Evolutionary conservation across 2,797 vertebrate genomes (phyloP), one percentile per base, ranked within the genome.

Genomic region (Oreortyx pictus): DNA sequence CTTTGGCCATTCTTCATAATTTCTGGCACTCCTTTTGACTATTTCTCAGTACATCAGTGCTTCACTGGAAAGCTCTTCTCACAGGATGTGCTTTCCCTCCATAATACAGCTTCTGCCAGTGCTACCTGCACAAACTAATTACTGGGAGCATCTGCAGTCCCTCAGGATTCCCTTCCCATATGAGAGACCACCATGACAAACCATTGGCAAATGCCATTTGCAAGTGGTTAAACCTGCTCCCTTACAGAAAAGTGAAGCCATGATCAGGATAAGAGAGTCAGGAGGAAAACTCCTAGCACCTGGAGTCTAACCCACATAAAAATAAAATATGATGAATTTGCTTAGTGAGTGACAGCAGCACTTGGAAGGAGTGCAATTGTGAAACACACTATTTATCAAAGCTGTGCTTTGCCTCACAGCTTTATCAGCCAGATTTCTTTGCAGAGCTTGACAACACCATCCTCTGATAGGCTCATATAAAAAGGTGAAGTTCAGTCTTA

Each of bases 341-440:
- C 47, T 67, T 9, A 25, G 47, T 78, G 84, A 92, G 60, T 76
- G 93, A 83, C 79, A 88, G 90, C 89, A 94, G 82, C 85, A 81
- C 79, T 82, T 83, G 82, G 59, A 43, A 93, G 78, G 85, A 92
- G 79, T 39, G 67, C 67, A 54, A 5, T 24, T 29, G 62, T 49
- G 75, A 71, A 76, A 33, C 61, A 52, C 33, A 33, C 49, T 77
- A 50, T 67, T 82, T 84, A 82, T 65, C 74, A 79, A 57, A 76
- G n/a, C 77, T 27, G 24, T 16, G 56, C 70, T 70, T 54, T 86
- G 35, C 73, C 85, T 90, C 59, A 14, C 37, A 35, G 73, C 62
- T 88, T 93, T 64, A 76, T 76, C 41, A 5, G 61, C 23, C 57
- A 70, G 39, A 41, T 70, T 81, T 83, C 85, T 86, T 50, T 64